phyloP scores from a whole-genome alignment of 2,888 invertebrate species.

The Octonoba sinensis region DNA sequence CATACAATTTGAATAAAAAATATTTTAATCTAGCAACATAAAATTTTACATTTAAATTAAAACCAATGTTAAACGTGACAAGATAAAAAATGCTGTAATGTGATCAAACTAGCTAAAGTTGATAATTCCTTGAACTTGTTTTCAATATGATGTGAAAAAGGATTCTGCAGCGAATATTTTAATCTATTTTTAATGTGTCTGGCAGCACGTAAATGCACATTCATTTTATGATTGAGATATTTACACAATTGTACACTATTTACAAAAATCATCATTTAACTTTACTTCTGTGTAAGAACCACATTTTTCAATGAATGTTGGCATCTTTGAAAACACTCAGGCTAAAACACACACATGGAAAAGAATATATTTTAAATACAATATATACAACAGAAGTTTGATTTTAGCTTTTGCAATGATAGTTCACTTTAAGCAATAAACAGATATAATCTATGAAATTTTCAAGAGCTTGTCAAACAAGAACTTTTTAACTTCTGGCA shows the following conservation, averaged over 20 bases:
- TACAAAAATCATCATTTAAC: constrained; percentile 51
- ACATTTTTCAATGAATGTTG: constrained; percentile 52
- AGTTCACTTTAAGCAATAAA: constrained; percentile 54
- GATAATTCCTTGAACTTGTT: constrained; percentile 5
- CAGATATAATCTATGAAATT: constrained; percentile 47
- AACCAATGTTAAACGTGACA: constrained; percentile 4
- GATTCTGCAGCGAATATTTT: constrained; percentile 40
- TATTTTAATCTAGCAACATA: not conserved
- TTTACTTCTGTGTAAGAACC: constrained; percentile 42
- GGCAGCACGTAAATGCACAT: constrained; percentile 62
- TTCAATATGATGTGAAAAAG: constrained; percentile 41
- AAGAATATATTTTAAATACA: constrained; percentile 60
- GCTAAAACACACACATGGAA: constrained; percentile 47
- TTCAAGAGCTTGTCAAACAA: constrained; percentile 55
- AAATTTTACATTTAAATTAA: not conserved
- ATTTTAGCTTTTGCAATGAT: constrained; percentile 56
- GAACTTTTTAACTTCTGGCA: constrained; percentile 56
- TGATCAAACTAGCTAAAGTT: not conserved
- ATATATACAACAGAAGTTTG: constrained; percentile 63
- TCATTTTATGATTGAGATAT: constrained; percentile 59
- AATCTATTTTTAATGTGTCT: constrained; percentile 51
- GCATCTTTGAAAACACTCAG: constrained; percentile 54
- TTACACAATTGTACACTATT: constrained; percentile 63
- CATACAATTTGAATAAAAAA: not conserved
- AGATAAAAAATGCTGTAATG: not conserved